Base-by-base conservation (phyloP, 2,888 invertebrate species). In the Achlya flavicornis region DNA sequence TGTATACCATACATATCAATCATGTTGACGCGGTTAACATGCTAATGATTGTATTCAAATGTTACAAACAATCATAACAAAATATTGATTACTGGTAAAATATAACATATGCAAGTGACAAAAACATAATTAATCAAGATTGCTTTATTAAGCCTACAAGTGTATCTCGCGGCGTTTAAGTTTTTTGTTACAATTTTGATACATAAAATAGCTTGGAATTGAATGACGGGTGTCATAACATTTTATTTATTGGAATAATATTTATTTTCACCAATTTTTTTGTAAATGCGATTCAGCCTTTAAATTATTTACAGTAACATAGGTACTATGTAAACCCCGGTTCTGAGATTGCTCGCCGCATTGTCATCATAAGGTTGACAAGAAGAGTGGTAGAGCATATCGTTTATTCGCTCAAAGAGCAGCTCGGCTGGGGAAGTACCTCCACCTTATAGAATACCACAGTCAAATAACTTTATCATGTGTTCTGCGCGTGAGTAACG, bases 11-110 rank as follows among this genome's bases (percentile, higher is more conserved):
- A 77, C 75, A 71, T 71, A 77, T 77, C 75, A 67, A 78, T 79
- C 79, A 80, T 64, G 79, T 78, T 78, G 73, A 72, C 75, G 71
- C 77, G 67, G 48, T 69, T 68, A 70, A 61, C 71, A 59, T 72
- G 63, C 70, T 80, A 79, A 77, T 75, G 58, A 63, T 63, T 71
- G 67, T 58, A 78, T 81, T 79, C 74, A 76, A 74, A 81, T 79
- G 41, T 60, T 63, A 38, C 46, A 72, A 66, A 61, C 59, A 69
- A 64, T 69, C 61, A 68, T 64, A 48, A 72, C 68, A 67, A 77
- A 77, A 75, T 74, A 70, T 26, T 41, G 60, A 60, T 60, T 41
- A 41, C 16, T 19, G 60, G 43, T 60, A 41, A 41, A 19, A 60
- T n/a, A 60, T 60, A 38, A 59, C 43, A 19, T 60, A 60, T 19